Percentiles rank a stretch among this genome's conserved stretches.
Evolutionary conservation across 1,140 invertebrate species (phyloP).

Genomic region (Bombus waltoni): DNA sequence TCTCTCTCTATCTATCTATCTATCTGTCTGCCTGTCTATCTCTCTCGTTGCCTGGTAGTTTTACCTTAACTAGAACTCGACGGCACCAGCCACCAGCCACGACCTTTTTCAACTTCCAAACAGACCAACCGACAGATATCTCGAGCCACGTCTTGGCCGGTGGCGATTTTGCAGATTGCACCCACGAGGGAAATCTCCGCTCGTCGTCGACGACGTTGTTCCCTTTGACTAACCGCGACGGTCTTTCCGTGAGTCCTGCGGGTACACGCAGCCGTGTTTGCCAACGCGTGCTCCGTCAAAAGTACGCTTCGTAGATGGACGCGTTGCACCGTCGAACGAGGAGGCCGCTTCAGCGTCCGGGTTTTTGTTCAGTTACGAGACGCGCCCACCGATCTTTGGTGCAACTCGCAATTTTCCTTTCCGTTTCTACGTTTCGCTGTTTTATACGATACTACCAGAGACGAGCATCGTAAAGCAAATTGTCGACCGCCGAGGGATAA

Average conservation of each 20-base stretch:
- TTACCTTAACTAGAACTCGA: too few relatives aligned
- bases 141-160: not conserved
- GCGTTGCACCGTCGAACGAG: too few relatives aligned
- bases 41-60: not conserved
- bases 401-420: too few relatives aligned
- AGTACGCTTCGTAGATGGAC: too few relatives aligned
- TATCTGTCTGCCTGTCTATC: not conserved
- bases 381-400: too few relatives aligned
- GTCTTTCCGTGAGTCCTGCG: not conserved
- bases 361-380: too few relatives aligned
- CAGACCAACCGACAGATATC: constrained; percentile 8
- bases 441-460: too few relatives aligned
- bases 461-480: too few relatives aligned
- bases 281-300: not conserved
- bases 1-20: not conserved
- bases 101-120: constrained; percentile 23
- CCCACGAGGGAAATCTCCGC: constrained; percentile 71
- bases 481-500: too few relatives aligned
- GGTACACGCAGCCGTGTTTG: not conserved
- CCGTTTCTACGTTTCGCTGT: too few relatives aligned
- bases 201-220: constrained; percentile 14
- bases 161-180: constrained; percentile 70
- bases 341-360: too few relatives aligned
- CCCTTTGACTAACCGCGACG: constrained; percentile 39
- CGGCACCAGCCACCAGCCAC: too few relatives aligned